phyloP scores from a whole-genome alignment of 2,888 invertebrate species.

The Diabrotica balteata region DNA sequence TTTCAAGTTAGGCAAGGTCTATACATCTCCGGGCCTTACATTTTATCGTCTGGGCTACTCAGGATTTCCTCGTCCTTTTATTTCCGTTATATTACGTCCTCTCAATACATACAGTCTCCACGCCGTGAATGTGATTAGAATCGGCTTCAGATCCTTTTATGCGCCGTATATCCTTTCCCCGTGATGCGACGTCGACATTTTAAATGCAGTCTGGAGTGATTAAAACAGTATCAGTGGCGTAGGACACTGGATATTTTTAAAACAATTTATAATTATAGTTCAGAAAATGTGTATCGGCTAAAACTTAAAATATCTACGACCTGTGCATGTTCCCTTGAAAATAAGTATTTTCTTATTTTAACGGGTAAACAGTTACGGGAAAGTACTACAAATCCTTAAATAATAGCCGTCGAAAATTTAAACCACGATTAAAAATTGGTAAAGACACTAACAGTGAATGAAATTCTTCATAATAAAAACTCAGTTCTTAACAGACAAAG shows the following conservation, averaged over 20 bases:
- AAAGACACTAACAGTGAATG: too few species aligned
- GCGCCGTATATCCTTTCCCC: slow-evolving; percentile 28
- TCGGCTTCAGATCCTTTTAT: slow-evolving; percentile 31
- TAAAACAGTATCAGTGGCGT: slow-evolving; percentile 16
- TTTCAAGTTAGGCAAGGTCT: slow-evolving; percentile 30
- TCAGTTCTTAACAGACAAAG: too few species aligned
- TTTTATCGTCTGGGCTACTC: slow-evolving; percentile 24
- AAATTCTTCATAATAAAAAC: too few species aligned
- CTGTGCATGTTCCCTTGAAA: too few species aligned
- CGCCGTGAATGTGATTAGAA: slow-evolving; percentile 33
- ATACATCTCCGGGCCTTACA: slow-evolving; percentile 2
- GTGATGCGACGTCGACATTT: slow-evolving; percentile 17
- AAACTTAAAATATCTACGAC: too few species aligned
- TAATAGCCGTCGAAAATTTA: too few species aligned
- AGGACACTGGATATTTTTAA: neutral
- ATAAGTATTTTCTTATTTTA: too few species aligned
- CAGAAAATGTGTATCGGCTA: too few species aligned
- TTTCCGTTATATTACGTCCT: slow-evolving; percentile 33
- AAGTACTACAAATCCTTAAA: too few species aligned
- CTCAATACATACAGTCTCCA: slow-evolving; percentile 8
- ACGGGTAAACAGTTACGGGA: too few species aligned
- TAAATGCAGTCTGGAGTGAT: slow-evolving; percentile 14
- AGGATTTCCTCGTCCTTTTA: slow-evolving; percentile 36
- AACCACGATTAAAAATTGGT: too few species aligned
- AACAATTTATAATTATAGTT: too few species aligned